phyloP scores from a whole-genome alignment of 2,888 invertebrate genomes.

The Belgica antarctica region DNA sequence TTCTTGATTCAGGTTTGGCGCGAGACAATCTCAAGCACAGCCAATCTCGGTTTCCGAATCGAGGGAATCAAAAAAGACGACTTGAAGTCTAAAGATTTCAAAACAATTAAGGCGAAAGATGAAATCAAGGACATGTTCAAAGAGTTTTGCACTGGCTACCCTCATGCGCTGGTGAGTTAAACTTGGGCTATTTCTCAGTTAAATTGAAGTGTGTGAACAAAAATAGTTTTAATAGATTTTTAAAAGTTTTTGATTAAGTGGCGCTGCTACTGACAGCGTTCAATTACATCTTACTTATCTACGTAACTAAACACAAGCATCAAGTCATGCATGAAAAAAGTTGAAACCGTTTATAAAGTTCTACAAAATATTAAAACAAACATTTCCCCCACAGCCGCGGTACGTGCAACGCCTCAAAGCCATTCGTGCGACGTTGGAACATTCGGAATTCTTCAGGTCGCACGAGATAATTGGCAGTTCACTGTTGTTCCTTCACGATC shows the following conservation, averaged over 20 bases:
- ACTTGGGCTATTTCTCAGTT: too few species aligned
- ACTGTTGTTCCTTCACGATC: constrained; percentile 90
- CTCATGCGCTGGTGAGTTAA: constrained; percentile 76
- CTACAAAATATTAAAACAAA: neutral
- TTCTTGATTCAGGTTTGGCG: constrained; percentile 67
- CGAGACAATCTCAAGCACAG: constrained; percentile 96
- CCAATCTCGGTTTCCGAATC: constrained; percentile 92
- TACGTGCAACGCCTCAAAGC: constrained; percentile 82
- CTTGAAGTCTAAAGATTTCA: constrained; percentile 92
- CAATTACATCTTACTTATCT: neutral
- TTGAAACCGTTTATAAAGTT: neutral
- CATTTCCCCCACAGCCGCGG: constrained; percentile 62
- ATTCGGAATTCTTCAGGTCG: constrained; percentile 83
- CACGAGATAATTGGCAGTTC: constrained; percentile 96
- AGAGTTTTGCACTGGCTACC: constrained; percentile 77
- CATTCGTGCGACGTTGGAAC: constrained; percentile 77
- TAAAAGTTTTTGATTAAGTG: too few species aligned
- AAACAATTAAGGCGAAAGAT: constrained; percentile 83
- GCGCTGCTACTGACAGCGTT: too few species aligned
- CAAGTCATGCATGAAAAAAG: neutral
- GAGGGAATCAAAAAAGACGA: constrained; percentile 90
- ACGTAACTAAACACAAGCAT: too few species aligned
- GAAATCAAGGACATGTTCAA: constrained; percentile 77
- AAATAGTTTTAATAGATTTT: too few species aligned
- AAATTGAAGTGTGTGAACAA: too few species aligned